A percentile compares a stretch with the other conserved stretches of the same genome.
phyloP scores from a whole-genome alignment of 2,113 vertebrate genomes.

The Gasterosteus aculeatus region DNA sequence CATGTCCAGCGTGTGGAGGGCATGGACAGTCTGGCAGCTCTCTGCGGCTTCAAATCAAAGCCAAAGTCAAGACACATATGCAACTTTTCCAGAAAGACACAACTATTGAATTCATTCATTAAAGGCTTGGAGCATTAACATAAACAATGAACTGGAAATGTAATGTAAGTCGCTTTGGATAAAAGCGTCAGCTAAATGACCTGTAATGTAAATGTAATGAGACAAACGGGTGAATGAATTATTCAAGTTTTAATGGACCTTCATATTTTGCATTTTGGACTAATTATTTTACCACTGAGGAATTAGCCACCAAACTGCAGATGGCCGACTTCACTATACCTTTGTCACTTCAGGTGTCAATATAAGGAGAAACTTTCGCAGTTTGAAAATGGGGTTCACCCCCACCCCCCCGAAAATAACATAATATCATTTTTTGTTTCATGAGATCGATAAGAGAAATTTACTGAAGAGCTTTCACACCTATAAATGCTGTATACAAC shows the following conservation, averaged over 20 bases:
- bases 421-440: too few relatives aligned
- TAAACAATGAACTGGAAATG: background rate
- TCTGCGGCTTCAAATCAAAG: background rate
- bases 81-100: background rate
- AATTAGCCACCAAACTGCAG: background rate
- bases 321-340: background rate
- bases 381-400: too few relatives aligned
- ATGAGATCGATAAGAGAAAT: too few relatives aligned
- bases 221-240: too few relatives aligned
- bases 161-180: too few relatives aligned
- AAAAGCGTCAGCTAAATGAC: too few relatives aligned
- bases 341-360: background rate
- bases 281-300: background rate
- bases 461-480: too few relatives aligned
- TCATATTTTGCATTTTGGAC: background rate
- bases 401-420: too few relatives aligned
- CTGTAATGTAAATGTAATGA: too few relatives aligned
- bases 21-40: background rate
- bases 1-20: slow-evolving; percentile 11
- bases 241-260: background rate
- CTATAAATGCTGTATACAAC: too few relatives aligned
- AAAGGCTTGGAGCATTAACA: background rate
- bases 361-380: too few relatives aligned
- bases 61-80: background rate
- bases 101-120: too few relatives aligned